Conservation (phyloP, 1,140 invertebrate species). For the Stegodyphus dumicola region DNA sequence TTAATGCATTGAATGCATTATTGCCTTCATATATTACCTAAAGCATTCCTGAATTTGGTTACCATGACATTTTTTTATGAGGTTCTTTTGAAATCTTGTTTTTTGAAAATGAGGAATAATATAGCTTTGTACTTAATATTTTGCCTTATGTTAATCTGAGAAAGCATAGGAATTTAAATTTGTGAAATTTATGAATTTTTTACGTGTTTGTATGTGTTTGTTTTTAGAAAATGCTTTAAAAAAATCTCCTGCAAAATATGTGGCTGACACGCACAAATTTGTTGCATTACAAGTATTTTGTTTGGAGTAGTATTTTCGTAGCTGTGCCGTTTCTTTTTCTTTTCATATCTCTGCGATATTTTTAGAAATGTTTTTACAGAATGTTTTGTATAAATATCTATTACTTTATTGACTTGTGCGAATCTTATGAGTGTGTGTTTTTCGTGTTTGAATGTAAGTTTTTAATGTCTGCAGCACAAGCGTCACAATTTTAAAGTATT, state of each 20-base stretch:
- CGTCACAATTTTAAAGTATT: slow-evolving; percentile 36
- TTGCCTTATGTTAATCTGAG: too few relatives aligned
- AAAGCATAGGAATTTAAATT: too few relatives aligned
- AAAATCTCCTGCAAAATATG: not conserved
- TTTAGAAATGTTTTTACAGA: slow-evolving; percentile 35
- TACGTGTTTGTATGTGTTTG: too few relatives aligned
- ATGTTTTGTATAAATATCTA: not conserved
- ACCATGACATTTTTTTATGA: too few relatives aligned
- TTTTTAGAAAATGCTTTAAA: too few relatives aligned
- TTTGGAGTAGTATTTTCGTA: slow-evolving; percentile 40
- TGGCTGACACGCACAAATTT: slow-evolving; percentile 28
- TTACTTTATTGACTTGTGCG: not conserved
- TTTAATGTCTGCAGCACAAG: slow-evolving; percentile 21
- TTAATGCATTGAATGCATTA: too few relatives aligned
- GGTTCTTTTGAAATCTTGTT: too few relatives aligned
- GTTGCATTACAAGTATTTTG: slow-evolving; percentile 17
- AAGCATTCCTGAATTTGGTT: too few relatives aligned
- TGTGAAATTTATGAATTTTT: too few relatives aligned
- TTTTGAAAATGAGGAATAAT: too few relatives aligned
- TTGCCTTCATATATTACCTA: too few relatives aligned
- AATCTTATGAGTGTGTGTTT: slow-evolving; percentile 1
- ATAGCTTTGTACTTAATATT: too few relatives aligned
- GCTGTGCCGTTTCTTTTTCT: slow-evolving; percentile 10
- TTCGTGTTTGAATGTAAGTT: slow-evolving; percentile 25
- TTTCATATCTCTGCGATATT: slow-evolving; percentile 40